phyloP scores from a whole-genome alignment of 2,113 vertebrate species.

The Lasiurus borealis region DNA sequence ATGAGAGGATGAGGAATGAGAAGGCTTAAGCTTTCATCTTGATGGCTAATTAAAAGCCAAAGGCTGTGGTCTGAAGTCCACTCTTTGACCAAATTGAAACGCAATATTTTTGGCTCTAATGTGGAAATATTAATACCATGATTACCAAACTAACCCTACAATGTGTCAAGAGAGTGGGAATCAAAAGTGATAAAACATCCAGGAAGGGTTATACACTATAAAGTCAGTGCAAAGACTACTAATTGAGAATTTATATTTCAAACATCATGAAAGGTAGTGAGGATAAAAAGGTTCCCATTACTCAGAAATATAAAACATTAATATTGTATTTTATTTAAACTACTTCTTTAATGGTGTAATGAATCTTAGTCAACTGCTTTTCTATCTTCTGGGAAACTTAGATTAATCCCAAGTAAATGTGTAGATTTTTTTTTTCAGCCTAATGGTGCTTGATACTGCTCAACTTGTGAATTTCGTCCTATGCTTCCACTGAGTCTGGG shows the following conservation, averaged over 20 bases:
- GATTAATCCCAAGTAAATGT: neutral
- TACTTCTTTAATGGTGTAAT: neutral
- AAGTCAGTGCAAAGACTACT: neutral
- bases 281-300: neutral
- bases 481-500: neutral
- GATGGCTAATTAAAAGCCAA: neutral
- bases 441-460: neutral
- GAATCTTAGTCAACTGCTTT: neutral
- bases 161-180: neutral
- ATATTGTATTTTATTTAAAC: neutral
- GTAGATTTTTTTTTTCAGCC: conserved; percentile 25
- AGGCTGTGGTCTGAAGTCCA: neutral
- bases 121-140: neutral
- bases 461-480: neutral
- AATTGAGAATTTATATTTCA: conserved; percentile 5
- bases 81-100: neutral
- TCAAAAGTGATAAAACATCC: neutral
- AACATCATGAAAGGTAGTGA: neutral
- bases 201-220: neutral
- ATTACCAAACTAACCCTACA: neutral
- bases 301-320: conserved; percentile 17
- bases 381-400: conserved; percentile 2
- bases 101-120: neutral
- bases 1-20: neutral
- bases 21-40: neutral